Conservation (phyloP, 2,113 vertebrate species). For the Mustelus asterias region DNA sequence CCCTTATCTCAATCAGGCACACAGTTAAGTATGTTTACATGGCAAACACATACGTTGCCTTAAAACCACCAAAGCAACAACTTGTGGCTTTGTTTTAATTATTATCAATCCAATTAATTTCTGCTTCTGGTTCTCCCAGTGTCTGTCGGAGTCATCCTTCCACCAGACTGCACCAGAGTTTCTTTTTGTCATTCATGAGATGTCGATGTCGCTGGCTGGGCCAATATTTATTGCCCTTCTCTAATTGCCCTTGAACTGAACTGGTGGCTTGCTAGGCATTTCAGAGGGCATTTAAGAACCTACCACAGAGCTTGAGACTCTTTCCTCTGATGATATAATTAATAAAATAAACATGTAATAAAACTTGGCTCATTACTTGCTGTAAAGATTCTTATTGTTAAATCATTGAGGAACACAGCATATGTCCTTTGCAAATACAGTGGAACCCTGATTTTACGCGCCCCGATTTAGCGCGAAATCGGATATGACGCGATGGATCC, state of each 20-base stretch:
- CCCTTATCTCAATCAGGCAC: neutral
- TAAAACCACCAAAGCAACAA: neutral
- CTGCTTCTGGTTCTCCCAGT: neutral
- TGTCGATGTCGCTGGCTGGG: too few species aligned
- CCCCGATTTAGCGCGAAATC: too few species aligned
- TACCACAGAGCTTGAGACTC: too few species aligned
- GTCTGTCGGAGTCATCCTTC: neutral
- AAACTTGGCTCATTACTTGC: neutral
- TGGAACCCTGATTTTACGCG: too few species aligned
- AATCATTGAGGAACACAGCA: neutral
- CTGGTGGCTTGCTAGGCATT: too few species aligned
- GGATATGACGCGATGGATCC: too few species aligned
- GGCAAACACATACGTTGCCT: neutral
- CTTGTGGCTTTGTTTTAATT: neutral
- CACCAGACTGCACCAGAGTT: neutral
- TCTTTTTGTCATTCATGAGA: too few species aligned
- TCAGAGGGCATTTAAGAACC: too few species aligned
- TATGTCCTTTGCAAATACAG: neutral
- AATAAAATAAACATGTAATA: too few species aligned
- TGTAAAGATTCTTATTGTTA: neutral
- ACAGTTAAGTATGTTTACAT: neutral
- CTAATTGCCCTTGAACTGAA: too few species aligned
- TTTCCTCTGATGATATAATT: too few species aligned
- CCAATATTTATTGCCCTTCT: too few species aligned
- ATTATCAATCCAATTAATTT: neutral